Evolutionary conservation across 2,113 vertebrate species (phyloP), one percentile per base, ranked within the genome.

Genomic region (Equus przewalskii): DNA sequence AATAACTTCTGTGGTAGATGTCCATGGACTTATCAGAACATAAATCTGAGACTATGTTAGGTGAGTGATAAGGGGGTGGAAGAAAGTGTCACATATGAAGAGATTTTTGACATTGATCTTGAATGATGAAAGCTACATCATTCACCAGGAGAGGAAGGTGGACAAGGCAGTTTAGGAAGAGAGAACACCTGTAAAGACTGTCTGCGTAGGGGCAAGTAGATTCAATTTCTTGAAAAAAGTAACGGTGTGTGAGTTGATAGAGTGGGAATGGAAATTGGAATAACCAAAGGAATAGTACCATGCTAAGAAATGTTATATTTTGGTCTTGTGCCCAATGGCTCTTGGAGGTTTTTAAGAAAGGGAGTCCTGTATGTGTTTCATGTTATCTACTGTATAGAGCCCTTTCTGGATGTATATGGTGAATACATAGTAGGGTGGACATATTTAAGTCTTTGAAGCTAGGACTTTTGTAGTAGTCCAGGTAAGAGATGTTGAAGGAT

Each of bases 91-190:
- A 90, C 5, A 33, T 72, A 7, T 7, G 26, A 84, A 78, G n/a
- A 95, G 21, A 94, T 58, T 78, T 94, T 81, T 64, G 51, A 30
- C 84, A 62, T 18, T 92, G 84, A 33, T 81, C 58, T 87, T 89
- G 54, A 85, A 44, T 56, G 75, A 44, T 67, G 65, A 92, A 83
- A 30, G 0, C 36, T 30, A 89, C 18, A 12, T 73, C 12, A 33
- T 73, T 75, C 54, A 51, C 4, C 19, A 46, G 36, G 16, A 69
- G 3, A 28, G 46, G 30, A 72, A 69, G 11, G 28, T 41, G 82
- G 44, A 62, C 3, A 24, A 7, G 44, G 6, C 19, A 12, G 44
- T 70, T 87, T 64, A 36, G 33, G 56, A 81, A 90, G 7, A 67
- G 15, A 82, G 49, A 62, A 6, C 9, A 46, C 15, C 28, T 18